Percentiles rank a stretch among this genome's conserved stretches.
These are phyloP conservation scores for Pristionchus arcanus DNA, from an alignment of 2,888 invertebrate genomes.

Conservation along the genomic window DNA sequence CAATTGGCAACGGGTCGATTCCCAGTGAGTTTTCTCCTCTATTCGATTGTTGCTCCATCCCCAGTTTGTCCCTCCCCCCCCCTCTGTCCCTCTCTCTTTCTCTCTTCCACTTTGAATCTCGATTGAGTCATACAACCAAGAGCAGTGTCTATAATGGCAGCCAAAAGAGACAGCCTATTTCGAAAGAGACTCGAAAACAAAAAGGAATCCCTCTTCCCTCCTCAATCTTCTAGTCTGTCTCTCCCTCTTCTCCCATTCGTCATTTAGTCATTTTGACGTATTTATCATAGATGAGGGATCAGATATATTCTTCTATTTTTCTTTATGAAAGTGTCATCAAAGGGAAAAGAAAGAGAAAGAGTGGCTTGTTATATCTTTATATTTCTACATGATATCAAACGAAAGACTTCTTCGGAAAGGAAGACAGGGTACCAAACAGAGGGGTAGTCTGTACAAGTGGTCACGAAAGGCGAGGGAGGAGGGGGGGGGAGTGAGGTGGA, in stretches of 20 bases:
- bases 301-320: background rate
- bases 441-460: background rate
- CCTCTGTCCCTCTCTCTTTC: constrained; percentile 18
- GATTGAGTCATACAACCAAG: constrained; percentile 30
- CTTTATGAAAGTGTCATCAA: background rate
- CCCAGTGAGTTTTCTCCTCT: constrained; percentile 36
- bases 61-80: background rate
- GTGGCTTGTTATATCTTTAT: background rate
- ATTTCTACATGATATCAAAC: background rate
- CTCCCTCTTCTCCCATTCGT: background rate
- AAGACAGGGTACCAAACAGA: background rate
- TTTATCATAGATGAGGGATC: background rate
- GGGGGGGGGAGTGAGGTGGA: constrained; percentile 20
- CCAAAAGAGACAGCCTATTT: background rate
- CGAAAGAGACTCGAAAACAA: constrained; percentile 32
- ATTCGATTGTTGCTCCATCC: background rate
- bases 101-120: background rate
- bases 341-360: background rate
- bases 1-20: constrained; percentile 42
- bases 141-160: constrained; percentile 15
- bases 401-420: background rate
- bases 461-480: background rate
- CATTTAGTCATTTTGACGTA: background rate
- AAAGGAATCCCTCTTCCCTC: background rate
- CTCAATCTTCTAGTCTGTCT: background rate